These are phyloP conservation scores for Microcebus griseorufus DNA, from an alignment of 2,113 vertebrate genomes.

Conservation along the genomic window DNA sequence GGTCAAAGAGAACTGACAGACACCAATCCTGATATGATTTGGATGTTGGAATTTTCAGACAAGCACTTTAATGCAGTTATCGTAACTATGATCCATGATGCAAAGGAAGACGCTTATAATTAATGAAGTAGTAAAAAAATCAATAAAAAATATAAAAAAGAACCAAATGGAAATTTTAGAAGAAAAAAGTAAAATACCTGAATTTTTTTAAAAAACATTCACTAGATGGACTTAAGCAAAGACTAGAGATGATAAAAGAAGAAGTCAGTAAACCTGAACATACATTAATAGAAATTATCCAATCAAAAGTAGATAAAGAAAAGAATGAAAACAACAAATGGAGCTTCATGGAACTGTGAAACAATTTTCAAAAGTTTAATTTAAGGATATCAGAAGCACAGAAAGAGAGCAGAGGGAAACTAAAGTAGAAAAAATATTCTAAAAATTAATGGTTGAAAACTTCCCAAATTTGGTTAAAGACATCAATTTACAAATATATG, in stretches of 20 bases:
- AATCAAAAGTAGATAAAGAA: neutral
- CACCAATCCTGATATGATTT: neutral
- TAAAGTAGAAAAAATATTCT: neutral
- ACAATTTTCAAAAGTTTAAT: neutral
- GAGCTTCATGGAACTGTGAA: neutral
- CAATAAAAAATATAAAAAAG: neutral
- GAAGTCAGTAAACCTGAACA: neutral
- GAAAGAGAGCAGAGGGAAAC: neutral
- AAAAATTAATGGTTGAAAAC: neutral
- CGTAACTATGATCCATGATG: neutral
- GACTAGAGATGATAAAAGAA: neutral
- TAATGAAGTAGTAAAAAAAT: neutral
- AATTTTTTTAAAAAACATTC: neutral
- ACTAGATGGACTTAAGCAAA: neutral
- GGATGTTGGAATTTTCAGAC: neutral
- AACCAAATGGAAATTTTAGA: conserved; percentile 15
- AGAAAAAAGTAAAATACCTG: neutral
- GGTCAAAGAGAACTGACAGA: neutral
- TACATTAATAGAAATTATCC: neutral
- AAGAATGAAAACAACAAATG: neutral
- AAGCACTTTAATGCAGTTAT: neutral
- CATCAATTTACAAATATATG: conserved; percentile 3
- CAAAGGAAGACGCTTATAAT: neutral
- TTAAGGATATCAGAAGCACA: neutral
- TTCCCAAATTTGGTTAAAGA: neutral